Evolutionary conservation across 1,140 invertebrate genomes (phyloP).

Genomic region (Lordiphosa clarofinis): DNA sequence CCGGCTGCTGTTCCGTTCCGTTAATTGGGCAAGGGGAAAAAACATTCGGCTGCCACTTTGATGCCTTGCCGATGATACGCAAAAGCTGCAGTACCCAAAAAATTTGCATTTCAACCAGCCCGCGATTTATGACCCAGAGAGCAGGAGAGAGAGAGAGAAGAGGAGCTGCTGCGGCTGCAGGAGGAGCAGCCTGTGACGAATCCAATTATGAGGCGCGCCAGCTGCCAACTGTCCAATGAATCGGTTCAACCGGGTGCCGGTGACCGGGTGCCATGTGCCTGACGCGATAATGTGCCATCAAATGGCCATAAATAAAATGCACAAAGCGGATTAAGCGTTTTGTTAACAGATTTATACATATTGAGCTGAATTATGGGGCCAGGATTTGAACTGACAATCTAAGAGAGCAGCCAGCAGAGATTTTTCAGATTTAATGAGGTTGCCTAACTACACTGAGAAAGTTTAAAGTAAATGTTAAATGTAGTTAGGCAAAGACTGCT

Average conservation of each 20-base stretch:
- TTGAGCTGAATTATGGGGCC: conserved; percentile 68
- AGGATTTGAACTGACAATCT: neutral
- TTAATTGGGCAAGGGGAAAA: conserved; percentile 33
- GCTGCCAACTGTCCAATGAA: conserved; percentile 60
- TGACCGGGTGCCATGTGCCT: conserved; percentile 62
- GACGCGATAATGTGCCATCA: conserved; percentile 74
- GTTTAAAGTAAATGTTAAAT: too few species aligned
- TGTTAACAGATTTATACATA: conserved; percentile 71
- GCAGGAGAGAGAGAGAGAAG: neutral
- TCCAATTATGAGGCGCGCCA: conserved; percentile 75
- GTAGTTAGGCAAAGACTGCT: too few species aligned
- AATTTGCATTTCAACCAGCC: conserved; percentile 76
- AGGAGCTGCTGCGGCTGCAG: neutral
- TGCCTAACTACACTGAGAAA: too few species aligned
- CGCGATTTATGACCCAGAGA: conserved; percentile 62
- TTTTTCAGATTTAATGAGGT: conserved; percentile 29
- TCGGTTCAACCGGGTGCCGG: conserved; percentile 9
- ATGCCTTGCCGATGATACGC: conserved; percentile 73
- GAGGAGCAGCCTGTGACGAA: conserved; percentile 55
- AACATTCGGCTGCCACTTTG: conserved; percentile 62
- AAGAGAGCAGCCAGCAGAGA: conserved; percentile 3
- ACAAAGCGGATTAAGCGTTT: conserved; percentile 75
- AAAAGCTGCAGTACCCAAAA: conserved; percentile 26
- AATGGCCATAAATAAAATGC: conserved; percentile 74
- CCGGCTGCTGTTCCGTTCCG: conserved; percentile 10